phyloP scores from a whole-genome alignment of 2,797 vertebrate species.

The Pseudopleuronectes americanus region DNA sequence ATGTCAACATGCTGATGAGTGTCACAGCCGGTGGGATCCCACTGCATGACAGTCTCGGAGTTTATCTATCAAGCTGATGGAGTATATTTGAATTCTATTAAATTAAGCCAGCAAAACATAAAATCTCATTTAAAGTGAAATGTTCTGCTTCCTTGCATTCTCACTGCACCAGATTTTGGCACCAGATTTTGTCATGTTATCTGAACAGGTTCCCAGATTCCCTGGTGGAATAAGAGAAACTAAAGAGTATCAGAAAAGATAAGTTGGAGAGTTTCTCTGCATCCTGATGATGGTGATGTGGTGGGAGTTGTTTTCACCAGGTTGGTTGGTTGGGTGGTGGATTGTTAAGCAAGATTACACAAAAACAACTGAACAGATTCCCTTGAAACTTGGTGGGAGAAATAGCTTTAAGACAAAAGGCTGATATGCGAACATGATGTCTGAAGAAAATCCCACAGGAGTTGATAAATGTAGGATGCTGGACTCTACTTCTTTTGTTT shows the following conservation, averaged over 20 bases:
- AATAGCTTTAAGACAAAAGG: too few species aligned
- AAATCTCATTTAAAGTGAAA: constrained; percentile 9
- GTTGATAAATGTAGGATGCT: too few species aligned
- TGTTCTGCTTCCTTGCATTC: neutral
- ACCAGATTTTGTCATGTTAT: neutral
- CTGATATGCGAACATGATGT: neutral
- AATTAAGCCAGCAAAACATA: neutral
- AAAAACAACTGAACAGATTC: too few species aligned
- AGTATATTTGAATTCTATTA: neutral
- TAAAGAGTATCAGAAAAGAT: too few species aligned
- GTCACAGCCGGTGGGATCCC: too few species aligned
- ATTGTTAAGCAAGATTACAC: too few species aligned
- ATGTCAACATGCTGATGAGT: neutral
- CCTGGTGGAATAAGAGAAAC: neutral
- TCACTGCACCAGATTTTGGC: neutral
- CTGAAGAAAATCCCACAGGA: neutral
- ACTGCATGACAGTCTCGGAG: too few species aligned
- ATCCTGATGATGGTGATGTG: too few species aligned
- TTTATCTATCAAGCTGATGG: neutral
- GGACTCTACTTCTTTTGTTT: neutral
- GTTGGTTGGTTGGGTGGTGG: too few species aligned
- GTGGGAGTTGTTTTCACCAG: too few species aligned
- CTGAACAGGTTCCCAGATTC: neutral
- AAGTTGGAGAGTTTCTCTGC: too few species aligned
- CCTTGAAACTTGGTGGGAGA: too few species aligned